phyloP scores from a whole-genome alignment of 2,113 vertebrate genomes.

The Mixornis gularis region DNA sequence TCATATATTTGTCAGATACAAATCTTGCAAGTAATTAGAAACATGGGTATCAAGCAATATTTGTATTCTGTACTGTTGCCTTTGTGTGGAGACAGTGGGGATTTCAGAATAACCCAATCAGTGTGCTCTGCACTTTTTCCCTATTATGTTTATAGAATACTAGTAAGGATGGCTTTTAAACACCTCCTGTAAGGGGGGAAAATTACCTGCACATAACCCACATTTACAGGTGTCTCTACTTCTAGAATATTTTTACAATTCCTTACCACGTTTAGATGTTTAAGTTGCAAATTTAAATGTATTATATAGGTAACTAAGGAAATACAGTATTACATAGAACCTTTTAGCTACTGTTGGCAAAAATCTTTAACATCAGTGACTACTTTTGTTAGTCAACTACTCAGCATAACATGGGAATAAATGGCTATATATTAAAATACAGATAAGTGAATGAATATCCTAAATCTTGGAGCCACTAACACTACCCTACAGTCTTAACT shows the following conservation, averaged over 20 bases:
- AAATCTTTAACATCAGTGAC: not conserved
- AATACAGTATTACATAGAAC: not conserved
- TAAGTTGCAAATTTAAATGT: not conserved
- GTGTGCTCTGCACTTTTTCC: not conserved
- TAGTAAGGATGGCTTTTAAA: not conserved
- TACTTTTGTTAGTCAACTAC: not conserved
- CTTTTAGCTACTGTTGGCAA: not conserved
- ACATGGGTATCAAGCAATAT: constrained; percentile 25
- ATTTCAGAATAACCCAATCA: constrained; percentile 43
- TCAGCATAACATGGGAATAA: not conserved
- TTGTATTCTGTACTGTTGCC: constrained; percentile 31
- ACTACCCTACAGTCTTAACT: not conserved
- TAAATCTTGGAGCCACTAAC: not conserved
- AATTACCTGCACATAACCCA: not conserved
- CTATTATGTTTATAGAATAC: not conserved
- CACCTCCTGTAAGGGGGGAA: not conserved
- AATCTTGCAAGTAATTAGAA: constrained; percentile 43
- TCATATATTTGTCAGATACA: constrained; percentile 47
- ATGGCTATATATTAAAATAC: not conserved
- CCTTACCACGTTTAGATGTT: not conserved
- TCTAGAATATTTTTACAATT: not conserved
- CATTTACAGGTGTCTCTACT: not conserved
- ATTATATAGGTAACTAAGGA: not conserved
- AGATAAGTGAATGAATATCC: not conserved
- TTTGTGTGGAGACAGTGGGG: constrained; percentile 34